These are phyloP conservation scores for Drosophila subobscura DNA, from an alignment of 1,140 invertebrate genomes.

Conservation along the genomic window DNA sequence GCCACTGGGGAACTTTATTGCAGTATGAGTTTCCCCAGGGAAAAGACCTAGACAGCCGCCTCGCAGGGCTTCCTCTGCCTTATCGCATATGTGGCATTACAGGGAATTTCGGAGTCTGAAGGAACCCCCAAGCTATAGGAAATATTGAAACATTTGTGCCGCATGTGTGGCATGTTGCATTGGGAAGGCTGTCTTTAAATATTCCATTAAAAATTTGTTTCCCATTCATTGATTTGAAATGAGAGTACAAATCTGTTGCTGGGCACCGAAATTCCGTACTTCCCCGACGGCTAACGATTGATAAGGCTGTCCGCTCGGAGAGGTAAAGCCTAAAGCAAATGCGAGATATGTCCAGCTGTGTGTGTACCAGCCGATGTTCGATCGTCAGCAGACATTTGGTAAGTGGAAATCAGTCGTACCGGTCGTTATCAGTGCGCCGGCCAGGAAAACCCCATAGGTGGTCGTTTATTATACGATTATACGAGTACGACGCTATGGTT, in stretches of 20 bases:
- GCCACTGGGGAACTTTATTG: too few species aligned
- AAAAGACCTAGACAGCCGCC: too few species aligned
- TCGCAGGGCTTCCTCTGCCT: not conserved
- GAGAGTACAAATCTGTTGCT: conserved; percentile 32
- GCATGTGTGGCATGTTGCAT: conserved; percentile 27
- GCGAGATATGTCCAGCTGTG: conserved; percentile 40
- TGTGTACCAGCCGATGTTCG: conserved; percentile 16
- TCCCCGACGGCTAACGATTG: conserved; percentile 22
- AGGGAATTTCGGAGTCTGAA: conserved; percentile 57
- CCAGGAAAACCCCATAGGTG: conserved; percentile 68
- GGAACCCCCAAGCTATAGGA: not conserved
- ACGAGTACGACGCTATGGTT: conserved; percentile 6
- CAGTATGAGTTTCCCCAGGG: too few species aligned
- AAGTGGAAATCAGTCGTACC: conserved; percentile 45
- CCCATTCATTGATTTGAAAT: not conserved
- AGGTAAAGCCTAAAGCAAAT: conserved; percentile 15
- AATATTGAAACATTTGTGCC: conserved; percentile 41
- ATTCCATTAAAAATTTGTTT: not conserved
- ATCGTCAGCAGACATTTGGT: conserved; percentile 48
- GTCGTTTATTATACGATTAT: conserved; percentile 68
- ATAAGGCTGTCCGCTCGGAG: conserved; percentile 19
- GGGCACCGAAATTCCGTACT: conserved; percentile 33
- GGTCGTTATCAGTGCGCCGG: conserved; percentile 45
- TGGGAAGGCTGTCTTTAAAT: not conserved
- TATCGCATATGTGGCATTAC: conserved; percentile 29